Evolutionary conservation across 2,888 invertebrate genomes (phyloP).

Genomic region (Drosophila buzzatii): DNA sequence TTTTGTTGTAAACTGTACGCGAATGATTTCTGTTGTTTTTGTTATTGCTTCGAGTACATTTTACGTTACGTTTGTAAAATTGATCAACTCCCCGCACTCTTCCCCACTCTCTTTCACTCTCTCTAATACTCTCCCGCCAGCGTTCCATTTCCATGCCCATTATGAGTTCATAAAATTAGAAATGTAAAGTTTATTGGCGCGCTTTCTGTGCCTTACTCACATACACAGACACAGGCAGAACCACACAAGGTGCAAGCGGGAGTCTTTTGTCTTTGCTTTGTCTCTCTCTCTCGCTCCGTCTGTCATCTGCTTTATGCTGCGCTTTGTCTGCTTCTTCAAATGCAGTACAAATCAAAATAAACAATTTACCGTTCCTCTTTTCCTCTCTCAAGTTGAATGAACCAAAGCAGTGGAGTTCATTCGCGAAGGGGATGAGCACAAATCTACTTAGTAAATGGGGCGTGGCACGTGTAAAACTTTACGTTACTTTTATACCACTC

Average conservation of each 20-base stretch:
- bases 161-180: conserved; percentile 56
- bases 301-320: conserved; percentile 12
- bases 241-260: conserved; percentile 29
- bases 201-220: conserved; percentile 43
- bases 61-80: conserved; percentile 51
- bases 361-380: conserved; percentile 43
- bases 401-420: conserved; percentile 26
- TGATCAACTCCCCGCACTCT: conserved; percentile 39
- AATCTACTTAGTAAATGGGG: conserved; percentile 2
- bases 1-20: conserved; percentile 77
- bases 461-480: conserved; percentile 39
- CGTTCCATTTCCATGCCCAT: conserved; percentile 29
- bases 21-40: conserved; percentile 26
- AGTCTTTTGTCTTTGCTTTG: conserved; percentile 18
- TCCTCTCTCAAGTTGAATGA: conserved; percentile 48
- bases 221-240: background rate
- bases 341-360: conserved; percentile 58
- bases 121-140: background rate
- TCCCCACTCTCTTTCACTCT: background rate
- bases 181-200: conserved; percentile 63
- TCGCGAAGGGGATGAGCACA: background rate
- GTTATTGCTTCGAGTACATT: conserved; percentile 27
- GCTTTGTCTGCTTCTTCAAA: conserved; percentile 16
- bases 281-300: background rate
- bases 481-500: conserved; percentile 40